Percentiles rank a stretch among this genome's conserved stretches.
These are phyloP conservation scores for Prunella himalayana DNA, from an alignment of 2,113 vertebrate genomes.

Conservation along the genomic window DNA sequence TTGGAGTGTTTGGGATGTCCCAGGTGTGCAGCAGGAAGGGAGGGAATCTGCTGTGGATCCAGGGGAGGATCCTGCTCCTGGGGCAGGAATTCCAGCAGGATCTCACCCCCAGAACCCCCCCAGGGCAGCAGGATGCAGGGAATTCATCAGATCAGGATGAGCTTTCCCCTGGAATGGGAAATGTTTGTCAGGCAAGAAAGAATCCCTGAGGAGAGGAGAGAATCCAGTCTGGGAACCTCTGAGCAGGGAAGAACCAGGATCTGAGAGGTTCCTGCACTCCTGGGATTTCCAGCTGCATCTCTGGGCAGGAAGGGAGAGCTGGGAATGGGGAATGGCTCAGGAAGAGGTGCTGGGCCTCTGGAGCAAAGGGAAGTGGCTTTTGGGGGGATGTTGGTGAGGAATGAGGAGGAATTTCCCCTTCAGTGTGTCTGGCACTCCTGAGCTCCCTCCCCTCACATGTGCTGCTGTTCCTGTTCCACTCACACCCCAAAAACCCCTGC, in stretches of 20 bases:
- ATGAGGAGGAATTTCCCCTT: neutral
- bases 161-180: neutral
- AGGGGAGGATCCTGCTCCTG: neutral
- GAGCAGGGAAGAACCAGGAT: neutral
- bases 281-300: conserved; percentile 27
- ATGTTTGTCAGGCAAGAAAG: neutral
- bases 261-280: neutral
- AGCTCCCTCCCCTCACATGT: fast-evolving
- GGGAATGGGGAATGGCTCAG: conserved; percentile 34
- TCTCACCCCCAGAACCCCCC: neutral
- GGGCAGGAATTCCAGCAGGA: neutral
- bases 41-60: neutral
- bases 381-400: neutral
- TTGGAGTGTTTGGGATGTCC: neutral
- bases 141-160: neutral
- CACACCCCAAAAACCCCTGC: neutral
- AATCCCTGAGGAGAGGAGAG: neutral
- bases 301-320: neutral
- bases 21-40: neutral
- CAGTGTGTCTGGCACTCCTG: fast-evolving
- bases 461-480: neutral
- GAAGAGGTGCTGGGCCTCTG: conserved; percentile 3
- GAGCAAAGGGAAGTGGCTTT: neutral
- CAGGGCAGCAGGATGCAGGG: neutral
- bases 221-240: neutral